phyloP scores from a whole-genome alignment of 2,888 invertebrate species.

The Conchocele bisecta region DNA sequence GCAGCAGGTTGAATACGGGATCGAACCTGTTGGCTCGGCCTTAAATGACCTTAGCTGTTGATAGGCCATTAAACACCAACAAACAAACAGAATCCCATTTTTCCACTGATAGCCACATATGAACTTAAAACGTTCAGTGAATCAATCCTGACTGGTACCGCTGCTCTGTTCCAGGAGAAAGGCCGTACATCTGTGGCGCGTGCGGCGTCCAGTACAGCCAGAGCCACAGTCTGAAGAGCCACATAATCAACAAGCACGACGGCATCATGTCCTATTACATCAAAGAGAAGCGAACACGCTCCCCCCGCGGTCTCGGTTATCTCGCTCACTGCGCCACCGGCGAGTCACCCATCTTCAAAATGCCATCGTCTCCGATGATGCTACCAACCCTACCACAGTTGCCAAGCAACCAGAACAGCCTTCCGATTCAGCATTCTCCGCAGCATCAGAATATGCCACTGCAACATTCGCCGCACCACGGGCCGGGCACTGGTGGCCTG shows the following conservation, averaged over 20 bases:
- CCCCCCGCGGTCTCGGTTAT: constrained; percentile 77
- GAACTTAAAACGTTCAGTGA: too few species aligned
- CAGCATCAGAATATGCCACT: constrained; percentile 47
- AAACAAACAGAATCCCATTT: too few species aligned
- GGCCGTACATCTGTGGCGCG: constrained; percentile 82
- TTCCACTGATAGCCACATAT: too few species aligned
- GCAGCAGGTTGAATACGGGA: too few species aligned
- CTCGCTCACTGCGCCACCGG: constrained; percentile 69
- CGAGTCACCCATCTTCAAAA: constrained; percentile 70
- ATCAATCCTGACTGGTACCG: not conserved
- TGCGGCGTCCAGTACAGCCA: constrained; percentile 83
- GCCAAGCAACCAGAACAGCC: constrained; percentile 51
- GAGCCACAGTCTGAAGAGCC: constrained; percentile 82
- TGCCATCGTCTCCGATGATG: constrained; percentile 67
- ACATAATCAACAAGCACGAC: constrained; percentile 82
- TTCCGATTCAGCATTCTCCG: constrained; percentile 53
- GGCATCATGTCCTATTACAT: constrained; percentile 82
- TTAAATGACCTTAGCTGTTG: too few species aligned
- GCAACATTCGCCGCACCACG: constrained; percentile 52
- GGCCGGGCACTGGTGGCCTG: constrained; percentile 31
- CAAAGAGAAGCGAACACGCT: constrained; percentile 80
- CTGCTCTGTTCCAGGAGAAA: constrained; percentile 72
- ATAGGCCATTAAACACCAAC: too few species aligned
- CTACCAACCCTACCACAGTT: constrained; percentile 49
- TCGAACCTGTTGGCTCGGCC: too few species aligned